Conservation (phyloP, 2,113 vertebrate genomes). For the Solea solea region DNA sequence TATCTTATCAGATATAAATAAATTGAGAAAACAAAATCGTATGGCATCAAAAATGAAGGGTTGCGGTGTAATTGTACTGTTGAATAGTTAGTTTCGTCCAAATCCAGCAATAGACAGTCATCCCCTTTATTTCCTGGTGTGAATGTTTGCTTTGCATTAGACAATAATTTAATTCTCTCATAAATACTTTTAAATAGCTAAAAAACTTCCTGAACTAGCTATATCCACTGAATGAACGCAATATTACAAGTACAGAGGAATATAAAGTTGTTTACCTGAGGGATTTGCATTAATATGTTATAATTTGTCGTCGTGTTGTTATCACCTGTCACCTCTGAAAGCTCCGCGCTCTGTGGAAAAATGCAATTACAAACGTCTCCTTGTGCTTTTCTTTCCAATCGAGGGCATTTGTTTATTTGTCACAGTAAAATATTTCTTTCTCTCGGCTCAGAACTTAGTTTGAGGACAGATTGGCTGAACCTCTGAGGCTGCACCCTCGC, state of each 20-base stretch:
- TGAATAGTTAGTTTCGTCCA: too few species aligned
- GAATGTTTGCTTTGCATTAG: too few species aligned
- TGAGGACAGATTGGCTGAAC: not conserved
- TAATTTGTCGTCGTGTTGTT: not conserved
- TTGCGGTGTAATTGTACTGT: too few species aligned
- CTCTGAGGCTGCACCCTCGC: too few species aligned
- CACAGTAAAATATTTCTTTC: conserved; percentile 6
- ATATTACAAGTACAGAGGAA: not conserved
- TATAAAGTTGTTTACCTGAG: not conserved
- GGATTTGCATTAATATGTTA: not conserved
- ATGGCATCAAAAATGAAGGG: too few species aligned
- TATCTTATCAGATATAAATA: too few species aligned
- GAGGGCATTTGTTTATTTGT: not conserved
- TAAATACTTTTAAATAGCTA: too few species aligned
- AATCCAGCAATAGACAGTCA: not conserved
- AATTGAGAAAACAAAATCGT: too few species aligned
- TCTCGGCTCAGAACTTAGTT: conserved; percentile 12
- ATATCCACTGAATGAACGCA: not conserved
- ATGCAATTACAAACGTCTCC: conserved; percentile 4
- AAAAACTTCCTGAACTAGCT: too few species aligned
- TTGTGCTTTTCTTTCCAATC: conserved; percentile 1
- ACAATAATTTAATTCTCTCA: too few species aligned
- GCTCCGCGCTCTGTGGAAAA: conserved; percentile 2
- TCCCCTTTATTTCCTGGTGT: not conserved
- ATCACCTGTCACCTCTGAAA: conserved; percentile 11